A percentile compares a stretch with the other conserved stretches of the same genome.
Evolutionary conservation across 2,888 invertebrate genomes (phyloP).

Genomic region (Galerucella calmariensis): DNA sequence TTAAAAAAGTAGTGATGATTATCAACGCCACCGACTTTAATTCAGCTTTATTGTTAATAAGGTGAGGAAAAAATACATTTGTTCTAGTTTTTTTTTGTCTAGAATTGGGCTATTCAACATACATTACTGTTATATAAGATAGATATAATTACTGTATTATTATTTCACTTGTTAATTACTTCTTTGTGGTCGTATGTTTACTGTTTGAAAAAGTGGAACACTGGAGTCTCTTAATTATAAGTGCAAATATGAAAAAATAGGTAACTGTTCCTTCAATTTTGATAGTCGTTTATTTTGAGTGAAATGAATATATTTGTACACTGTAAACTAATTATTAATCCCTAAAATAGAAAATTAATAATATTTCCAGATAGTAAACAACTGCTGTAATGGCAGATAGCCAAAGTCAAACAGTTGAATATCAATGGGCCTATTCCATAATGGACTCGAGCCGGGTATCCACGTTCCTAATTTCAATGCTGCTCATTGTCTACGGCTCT

Average conservation of each 20-base stretch:
- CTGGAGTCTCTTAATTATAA: not conserved
- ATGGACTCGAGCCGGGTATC: constrained; percentile 98
- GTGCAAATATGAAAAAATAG: not conserved
- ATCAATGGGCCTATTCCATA: constrained; percentile 92
- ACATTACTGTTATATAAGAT: constrained; percentile 27
- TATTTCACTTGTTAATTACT: constrained; percentile 14
- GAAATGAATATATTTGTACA: not conserved
- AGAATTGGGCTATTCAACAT: constrained; percentile 28
- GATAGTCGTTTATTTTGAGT: not conserved
- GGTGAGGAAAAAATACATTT: constrained; percentile 35
- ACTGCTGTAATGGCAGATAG: constrained; percentile 53
- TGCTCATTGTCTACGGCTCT: constrained; percentile 96
- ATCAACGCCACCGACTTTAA: constrained; percentile 45
- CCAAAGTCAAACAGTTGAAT: constrained; percentile 66
- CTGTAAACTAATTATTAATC: not conserved
- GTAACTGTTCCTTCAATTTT: not conserved
- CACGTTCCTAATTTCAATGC: constrained; percentile 96
- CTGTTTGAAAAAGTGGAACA: constrained; percentile 4
- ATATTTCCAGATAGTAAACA: constrained; percentile 47
- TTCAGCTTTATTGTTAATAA: constrained; percentile 40
- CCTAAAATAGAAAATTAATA: no score
- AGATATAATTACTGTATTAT: constrained; percentile 10
- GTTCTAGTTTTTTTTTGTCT: constrained; percentile 26
- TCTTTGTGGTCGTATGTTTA: not conserved
- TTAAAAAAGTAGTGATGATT: constrained; percentile 54